Percentiles rank a stretch among this genome's conserved stretches.
Conservation (phyloP, 2,888 invertebrate genomes). For the Scaptomyza flava region DNA sequence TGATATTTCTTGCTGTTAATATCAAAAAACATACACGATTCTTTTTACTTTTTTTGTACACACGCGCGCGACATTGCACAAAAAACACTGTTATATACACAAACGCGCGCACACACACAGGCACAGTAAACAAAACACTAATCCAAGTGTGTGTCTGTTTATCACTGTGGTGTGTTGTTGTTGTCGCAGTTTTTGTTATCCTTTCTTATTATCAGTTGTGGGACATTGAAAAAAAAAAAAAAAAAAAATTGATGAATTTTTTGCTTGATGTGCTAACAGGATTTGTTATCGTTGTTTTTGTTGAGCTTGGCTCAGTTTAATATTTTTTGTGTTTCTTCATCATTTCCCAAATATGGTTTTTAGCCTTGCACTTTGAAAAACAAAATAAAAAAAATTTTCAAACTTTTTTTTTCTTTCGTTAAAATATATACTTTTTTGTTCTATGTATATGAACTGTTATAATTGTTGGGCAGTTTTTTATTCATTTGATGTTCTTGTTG, state of each 20-base stretch:
- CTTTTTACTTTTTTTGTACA: slow-evolving; percentile 1
- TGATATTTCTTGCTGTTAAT: slow-evolving; percentile 22
- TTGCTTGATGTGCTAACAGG: slow-evolving; percentile 3
- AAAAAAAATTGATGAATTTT: not conserved
- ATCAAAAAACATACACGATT: slow-evolving; percentile 12
- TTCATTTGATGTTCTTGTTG: slow-evolving; percentile 26
- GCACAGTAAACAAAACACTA: slow-evolving; percentile 78
- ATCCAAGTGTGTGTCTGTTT: slow-evolving; percentile 81
- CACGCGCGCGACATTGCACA: slow-evolving; percentile 19
- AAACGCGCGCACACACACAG: slow-evolving; percentile 25
- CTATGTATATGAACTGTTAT: slow-evolving; percentile 19
- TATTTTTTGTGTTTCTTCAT: slow-evolving; percentile 73
- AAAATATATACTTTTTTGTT: slow-evolving; percentile 10
- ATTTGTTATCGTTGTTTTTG: slow-evolving; percentile 31
- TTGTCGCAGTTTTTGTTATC: slow-evolving; percentile 29
- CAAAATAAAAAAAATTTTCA: slow-evolving; percentile 51
- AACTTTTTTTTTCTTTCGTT: slow-evolving; percentile 5
- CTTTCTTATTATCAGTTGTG: slow-evolving; percentile 19
- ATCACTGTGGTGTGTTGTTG: slow-evolving; percentile 42
- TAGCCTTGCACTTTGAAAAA: slow-evolving; percentile 45
- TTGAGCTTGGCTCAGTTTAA: slow-evolving; percentile 63
- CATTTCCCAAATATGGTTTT: slow-evolving; percentile 43
- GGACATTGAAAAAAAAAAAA: slow-evolving; percentile 33
- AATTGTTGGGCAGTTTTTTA: slow-evolving; percentile 35
- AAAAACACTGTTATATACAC: slow-evolving; percentile 24